Base-by-base conservation (phyloP, 2,888 invertebrate species). In the Tetragonula carbonaria region DNA sequence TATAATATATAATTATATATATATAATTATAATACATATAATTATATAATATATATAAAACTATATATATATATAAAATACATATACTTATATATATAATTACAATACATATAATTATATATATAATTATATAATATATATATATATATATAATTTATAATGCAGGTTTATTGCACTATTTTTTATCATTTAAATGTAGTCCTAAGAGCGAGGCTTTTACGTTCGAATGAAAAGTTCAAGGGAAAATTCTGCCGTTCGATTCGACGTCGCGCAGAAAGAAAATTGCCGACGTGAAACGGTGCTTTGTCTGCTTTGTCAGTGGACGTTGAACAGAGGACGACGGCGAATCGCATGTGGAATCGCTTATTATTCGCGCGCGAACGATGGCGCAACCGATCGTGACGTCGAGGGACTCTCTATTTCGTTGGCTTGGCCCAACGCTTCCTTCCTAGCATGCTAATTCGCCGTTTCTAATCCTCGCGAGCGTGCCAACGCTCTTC, bases 401-500 rank as follows among this genome's bases (percentile, higher is more conserved):
- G 67, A 67, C 70, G 23, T 65, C 65, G 71, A 77, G 71, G 80
- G 77, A 91, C 92, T 92, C 92, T 92, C 92, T 92, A 92, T 92
- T 92, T 92, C 90, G 86, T 86, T 87, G 88, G 80, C 65, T 55
- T 45, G 78, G 63, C 85, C 85, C 78, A 45, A 45, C 28, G 45
- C 45, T 45, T 75, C 88, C 85, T 84, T 81, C 83, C 83, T 88
- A 74, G 93, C 91, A 93, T 93, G 93, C 92, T 93, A 93, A 93
- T 93, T 90, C 87, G 81, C 77, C 88, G 91, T 93, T 93, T 93
- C 92, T 93, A 93, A 93, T 93, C 92, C 91, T 80, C 75, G 80
- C 84, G 72, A 76, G 77, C 76, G 75, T 82, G 82, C 83, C 83
- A 79, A 76, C 78, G 77, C 75, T 78, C 83, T 87, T 82, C 86